Evolutionary conservation across 1,140 invertebrate species (phyloP), one percentile per base, ranked within the genome.

Genomic region (Apis cerana): DNA sequence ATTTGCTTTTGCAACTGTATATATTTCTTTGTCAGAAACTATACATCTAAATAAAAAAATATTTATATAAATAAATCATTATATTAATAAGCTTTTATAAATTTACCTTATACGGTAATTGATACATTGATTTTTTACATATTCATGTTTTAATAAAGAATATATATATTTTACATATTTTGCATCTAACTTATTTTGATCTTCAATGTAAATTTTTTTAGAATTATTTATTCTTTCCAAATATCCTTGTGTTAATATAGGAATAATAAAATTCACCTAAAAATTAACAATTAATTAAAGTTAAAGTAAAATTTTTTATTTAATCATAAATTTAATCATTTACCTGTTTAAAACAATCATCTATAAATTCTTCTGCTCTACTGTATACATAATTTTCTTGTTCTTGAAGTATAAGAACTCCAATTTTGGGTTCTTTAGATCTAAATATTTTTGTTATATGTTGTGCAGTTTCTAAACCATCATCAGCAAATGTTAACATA

Each of bases 121-220:
- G 54, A 80, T 82, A 64, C 91, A 92, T 68, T 89, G 86, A 83
- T 90, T 89, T 27, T 77, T 89, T 19, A 90, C 59, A 56, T 91
- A 92, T 71, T 92, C 91, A 56, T 90, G 88, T 69, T 88, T 84
- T 68, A 92, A 69, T 17, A 92, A 84, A 1, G 91, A 91, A 78
- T 90, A 92, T 72, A 92, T 88, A 74, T 92, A 92, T 81, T 89
- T 92, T 17, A 92, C 62, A 59, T 92, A 92, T 69, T 92, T 92
- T 1, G 76, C 68, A 74, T 92, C 90, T 15, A 92, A 71, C 62
- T 71, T 89, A 71, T 80, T 89, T 61, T 84, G 74, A 48, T 76
- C 72, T 56, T 75, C 82, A n/a, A 74, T 64, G 69, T 72, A 61
- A 0, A 17, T 62, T 64, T 83, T 80, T 2, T n/a, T 58, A 52